phyloP scores from a whole-genome alignment of 2,113 vertebrate species.

The Dipodomys ordii region DNA sequence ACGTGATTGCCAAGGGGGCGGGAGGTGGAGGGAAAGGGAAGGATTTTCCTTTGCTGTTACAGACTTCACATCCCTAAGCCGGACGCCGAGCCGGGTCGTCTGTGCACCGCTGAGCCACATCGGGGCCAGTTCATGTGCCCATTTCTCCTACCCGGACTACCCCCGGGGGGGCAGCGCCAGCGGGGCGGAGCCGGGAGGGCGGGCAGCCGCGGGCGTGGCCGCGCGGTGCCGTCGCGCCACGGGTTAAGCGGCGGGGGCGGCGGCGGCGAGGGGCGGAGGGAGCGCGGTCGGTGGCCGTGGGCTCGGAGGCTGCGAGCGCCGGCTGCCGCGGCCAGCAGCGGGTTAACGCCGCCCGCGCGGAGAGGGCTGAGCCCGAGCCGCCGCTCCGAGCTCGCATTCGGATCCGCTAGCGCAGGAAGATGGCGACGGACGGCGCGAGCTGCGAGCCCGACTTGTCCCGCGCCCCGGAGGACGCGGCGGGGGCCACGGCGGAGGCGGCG shows the following conservation, averaged over 20 bases:
- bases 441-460: conserved; percentile 83
- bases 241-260: not conserved
- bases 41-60: not conserved
- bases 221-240: not conserved
- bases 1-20: not conserved
- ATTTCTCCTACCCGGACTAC: not conserved
- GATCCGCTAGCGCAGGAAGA: conserved; percentile 85
- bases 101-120: not conserved
- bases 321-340: conserved; percentile 68
- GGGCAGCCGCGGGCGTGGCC: not conserved
- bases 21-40: not conserved
- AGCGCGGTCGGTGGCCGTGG: conserved; percentile 11
- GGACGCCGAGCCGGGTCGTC: not conserved
- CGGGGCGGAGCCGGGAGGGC: not conserved
- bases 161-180: not conserved
- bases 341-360: conserved; percentile 79
- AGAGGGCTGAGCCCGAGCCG: conserved; percentile 62
- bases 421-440: conserved; percentile 88
- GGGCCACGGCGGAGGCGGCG: conserved; percentile 73
- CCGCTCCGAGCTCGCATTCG: conserved; percentile 79
- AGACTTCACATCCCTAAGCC: not conserved
- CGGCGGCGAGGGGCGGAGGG: conserved; percentile 62
- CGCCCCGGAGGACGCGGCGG: conserved; percentile 74
- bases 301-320: not conserved
- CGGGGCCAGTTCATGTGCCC: fast-evolving